These are phyloP conservation scores for Nyctalus aviator DNA, from an alignment of 2,797 vertebrate species.

Conservation along the genomic window DNA sequence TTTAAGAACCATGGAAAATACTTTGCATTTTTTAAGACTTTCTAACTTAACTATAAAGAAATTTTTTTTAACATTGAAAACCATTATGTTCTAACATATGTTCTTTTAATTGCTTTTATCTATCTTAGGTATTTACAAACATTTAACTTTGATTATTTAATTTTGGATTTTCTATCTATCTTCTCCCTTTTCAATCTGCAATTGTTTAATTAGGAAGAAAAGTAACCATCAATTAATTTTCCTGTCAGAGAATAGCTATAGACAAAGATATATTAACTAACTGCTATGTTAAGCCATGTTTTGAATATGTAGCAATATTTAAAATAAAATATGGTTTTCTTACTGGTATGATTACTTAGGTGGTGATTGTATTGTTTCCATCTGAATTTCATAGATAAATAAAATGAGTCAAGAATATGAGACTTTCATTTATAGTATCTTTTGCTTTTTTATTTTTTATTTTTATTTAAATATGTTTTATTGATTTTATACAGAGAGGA, in stretches of 20 bases:
- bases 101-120: neutral
- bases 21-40: constrained; percentile 26
- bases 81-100: neutral
- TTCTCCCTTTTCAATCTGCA: constrained; percentile 8
- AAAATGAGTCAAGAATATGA: neutral
- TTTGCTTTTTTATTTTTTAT: too few species aligned
- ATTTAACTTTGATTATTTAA: constrained; percentile 9
- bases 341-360: neutral
- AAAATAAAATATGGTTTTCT: constrained; percentile 17
- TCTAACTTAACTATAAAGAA: neutral
- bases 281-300: neutral
- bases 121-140: neutral
- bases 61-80: neutral
- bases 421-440: neutral
- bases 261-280: neutral
- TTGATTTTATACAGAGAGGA: too few species aligned
- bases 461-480: too few species aligned
- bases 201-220: constrained; percentile 4
- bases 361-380: neutral
- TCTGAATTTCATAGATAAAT: neutral
- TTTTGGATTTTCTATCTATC: constrained; percentile 32
- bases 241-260: neutral
- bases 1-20: constrained; percentile 10
- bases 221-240: neutral
- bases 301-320: neutral